phyloP scores from a whole-genome alignment of 1,140 invertebrate species.

The Leucophenga varia region DNA sequence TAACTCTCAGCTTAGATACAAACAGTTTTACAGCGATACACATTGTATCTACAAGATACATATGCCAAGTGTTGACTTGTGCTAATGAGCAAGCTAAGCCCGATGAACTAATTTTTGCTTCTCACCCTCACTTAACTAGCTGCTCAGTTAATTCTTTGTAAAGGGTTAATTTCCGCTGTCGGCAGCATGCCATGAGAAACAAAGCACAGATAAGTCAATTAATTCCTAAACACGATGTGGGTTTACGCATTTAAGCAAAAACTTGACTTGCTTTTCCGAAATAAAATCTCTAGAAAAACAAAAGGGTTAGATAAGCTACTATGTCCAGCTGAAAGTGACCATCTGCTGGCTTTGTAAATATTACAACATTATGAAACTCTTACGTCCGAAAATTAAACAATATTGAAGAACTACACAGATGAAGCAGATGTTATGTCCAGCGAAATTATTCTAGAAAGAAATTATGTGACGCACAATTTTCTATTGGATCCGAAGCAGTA shows the following conservation, averaged over 20 bases:
- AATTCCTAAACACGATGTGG: constrained; percentile 2
- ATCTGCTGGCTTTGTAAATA: constrained; percentile 19
- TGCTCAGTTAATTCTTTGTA: too few species aligned
- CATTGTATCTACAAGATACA: not conserved
- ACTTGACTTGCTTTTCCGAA: too few species aligned
- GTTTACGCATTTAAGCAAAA: not conserved
- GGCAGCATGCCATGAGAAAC: not conserved
- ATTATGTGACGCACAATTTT: too few species aligned
- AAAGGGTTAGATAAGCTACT: constrained; percentile 7
- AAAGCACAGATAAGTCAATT: constrained; percentile 17
- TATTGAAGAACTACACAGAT: too few species aligned
- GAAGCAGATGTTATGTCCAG: too few species aligned
- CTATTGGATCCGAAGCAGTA: too few species aligned
- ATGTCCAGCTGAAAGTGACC: constrained; percentile 19
- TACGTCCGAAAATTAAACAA: too few species aligned
- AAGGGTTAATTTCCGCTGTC: constrained; percentile 6
- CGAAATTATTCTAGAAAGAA: too few species aligned
- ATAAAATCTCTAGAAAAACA: too few species aligned
- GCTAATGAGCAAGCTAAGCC: constrained; percentile 7
- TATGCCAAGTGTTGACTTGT: constrained; percentile 6
- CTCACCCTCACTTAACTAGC: not conserved
- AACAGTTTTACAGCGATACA: too few species aligned
- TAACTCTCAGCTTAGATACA: not conserved
- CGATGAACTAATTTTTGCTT: constrained; percentile 6
- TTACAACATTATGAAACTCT: not conserved